phyloP scores from a whole-genome alignment of 1,140 invertebrate species.

The Drosophila ambigua region DNA sequence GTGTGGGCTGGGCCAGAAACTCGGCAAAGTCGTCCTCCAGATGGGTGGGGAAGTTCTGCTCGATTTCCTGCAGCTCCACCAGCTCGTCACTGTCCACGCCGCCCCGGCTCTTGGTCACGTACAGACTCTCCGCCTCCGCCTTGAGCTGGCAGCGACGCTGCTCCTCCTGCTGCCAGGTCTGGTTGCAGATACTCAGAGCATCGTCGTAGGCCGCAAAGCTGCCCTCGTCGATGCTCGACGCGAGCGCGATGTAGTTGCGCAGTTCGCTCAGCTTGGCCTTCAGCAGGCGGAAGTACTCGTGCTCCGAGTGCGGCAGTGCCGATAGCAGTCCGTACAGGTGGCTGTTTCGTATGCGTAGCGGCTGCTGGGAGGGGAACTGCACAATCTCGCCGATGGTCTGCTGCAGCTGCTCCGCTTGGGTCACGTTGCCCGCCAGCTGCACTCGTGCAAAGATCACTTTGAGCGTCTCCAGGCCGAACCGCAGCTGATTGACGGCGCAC shows the following conservation, averaged over 20 bases:
- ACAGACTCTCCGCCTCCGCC: conserved; percentile 91
- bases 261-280: conserved; percentile 88
- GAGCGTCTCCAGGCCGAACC: conserved; percentile 68
- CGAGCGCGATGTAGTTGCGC: conserved; percentile 82
- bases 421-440: conserved; percentile 50
- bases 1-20: conserved; percentile 84
- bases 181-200: conserved; percentile 85
- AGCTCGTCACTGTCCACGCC: conserved; percentile 90
- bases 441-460: conserved; percentile 57
- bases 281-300: conserved; percentile 85
- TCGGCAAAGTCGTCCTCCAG: conserved; percentile 89
- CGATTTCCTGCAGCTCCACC: conserved; percentile 88
- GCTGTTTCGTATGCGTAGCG: conserved; percentile 47
- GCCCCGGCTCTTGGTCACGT: conserved; percentile 89
- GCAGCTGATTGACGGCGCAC: conserved; percentile 65
- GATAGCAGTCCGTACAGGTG: conserved; percentile 61
- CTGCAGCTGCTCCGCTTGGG: conserved; percentile 44
- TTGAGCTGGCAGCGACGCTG: conserved; percentile 88
- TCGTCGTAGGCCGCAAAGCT: conserved; percentile 85
- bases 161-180: conserved; percentile 91
- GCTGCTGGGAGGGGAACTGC: conserved; percentile 60
- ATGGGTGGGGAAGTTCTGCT: conserved; percentile 90
- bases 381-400: conserved; percentile 59
- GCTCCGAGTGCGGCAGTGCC: conserved; percentile 61
- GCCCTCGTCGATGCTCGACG: conserved; percentile 80